Conservation (phyloP, 92 coral and sea anemone species). For the Porites evermanni region DNA sequence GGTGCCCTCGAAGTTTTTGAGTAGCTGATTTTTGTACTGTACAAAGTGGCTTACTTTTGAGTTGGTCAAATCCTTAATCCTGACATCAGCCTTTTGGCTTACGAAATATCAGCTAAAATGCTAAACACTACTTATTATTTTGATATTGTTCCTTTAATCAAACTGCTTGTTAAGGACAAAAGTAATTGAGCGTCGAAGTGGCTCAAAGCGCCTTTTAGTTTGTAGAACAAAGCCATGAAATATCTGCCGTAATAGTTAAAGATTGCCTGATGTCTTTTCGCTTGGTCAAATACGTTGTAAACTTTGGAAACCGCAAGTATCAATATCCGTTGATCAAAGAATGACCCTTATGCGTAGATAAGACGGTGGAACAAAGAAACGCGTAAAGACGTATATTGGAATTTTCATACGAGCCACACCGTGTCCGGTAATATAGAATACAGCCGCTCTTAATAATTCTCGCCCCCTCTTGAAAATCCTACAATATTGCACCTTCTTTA, state of each 20-base stretch:
- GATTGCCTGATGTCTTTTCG: background rate
- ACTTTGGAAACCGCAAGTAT: background rate
- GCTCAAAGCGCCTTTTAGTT: slow-evolving; percentile 5
- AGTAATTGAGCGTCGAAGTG: background rate
- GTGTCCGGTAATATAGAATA: slow-evolving; percentile 29
- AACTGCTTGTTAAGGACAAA: background rate
- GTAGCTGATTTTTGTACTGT: no score
- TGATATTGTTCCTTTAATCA: no score
- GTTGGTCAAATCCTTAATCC: no score
- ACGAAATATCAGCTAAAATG: no score
- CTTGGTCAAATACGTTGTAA: slow-evolving; percentile 19
- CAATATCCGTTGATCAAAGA: slow-evolving; percentile 3
- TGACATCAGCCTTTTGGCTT: no score
- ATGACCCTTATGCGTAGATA: slow-evolving; percentile 1
- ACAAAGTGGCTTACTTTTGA: no score
- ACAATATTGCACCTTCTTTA: no score
- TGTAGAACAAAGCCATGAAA: background rate
- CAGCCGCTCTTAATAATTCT: slow-evolving; percentile 32
- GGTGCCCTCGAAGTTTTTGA: no score
- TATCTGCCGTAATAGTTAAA: background rate
- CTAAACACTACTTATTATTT: no score
- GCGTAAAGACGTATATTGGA: slow-evolving; percentile 1
- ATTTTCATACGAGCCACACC: background rate
- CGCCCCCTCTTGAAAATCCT: background rate
- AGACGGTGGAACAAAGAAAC: slow-evolving; percentile 31